Base-by-base conservation (phyloP, 2,888 invertebrate species). In the Dicyrtoma fusca region DNA sequence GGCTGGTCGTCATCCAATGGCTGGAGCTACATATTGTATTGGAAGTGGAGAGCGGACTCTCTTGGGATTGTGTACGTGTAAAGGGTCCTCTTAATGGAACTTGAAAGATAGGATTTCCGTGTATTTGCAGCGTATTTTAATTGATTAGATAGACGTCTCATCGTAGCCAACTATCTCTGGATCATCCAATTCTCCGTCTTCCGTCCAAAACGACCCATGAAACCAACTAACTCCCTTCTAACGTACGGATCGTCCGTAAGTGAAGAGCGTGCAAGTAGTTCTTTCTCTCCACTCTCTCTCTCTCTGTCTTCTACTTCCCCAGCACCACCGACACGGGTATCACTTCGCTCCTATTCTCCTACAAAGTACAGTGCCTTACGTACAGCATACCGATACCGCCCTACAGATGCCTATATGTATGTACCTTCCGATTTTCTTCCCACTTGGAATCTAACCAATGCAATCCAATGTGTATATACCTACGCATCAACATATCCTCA, bases 51-150 rank as follows among this genome's bases (percentile, higher is more conserved):
- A 63, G 55, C 10, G 25, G 45, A 71, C 62, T 75, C 79, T 71
- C 77, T 17, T 34, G 79, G 77, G 76, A 69, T 73, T 66, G 21
- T 66, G 73, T 72, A 76, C 78, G 77, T 78, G 78, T 78, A 74
- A 79, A 78, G 78, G 79, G 79, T 78, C 79, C 76, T 77, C 78
- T 76, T 79, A 80, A 80, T 80, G 80, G 80, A 78, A 79, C 75
- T 78, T 79, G 80, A 80, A 79, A 80, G 80, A 80, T 80, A 79
- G 79, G 80, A 79, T 80, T 80, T 79, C 76, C 79, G 79, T 80
- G 80, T 80, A 80, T 77, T 78, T 77, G 71, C 75, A 73, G 77
- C 70, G 75, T 75, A 80, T 80, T 80, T 80, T 80, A 80, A 80
- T 80, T 80, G 80, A 79, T 78, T 79, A 79, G 80, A 80, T 78